Percentiles rank a stretch among this genome's conserved stretches.
These are phyloP conservation scores for Ormyrus rosae DNA, from an alignment of 2,888 invertebrate species.

Conservation along the genomic window DNA sequence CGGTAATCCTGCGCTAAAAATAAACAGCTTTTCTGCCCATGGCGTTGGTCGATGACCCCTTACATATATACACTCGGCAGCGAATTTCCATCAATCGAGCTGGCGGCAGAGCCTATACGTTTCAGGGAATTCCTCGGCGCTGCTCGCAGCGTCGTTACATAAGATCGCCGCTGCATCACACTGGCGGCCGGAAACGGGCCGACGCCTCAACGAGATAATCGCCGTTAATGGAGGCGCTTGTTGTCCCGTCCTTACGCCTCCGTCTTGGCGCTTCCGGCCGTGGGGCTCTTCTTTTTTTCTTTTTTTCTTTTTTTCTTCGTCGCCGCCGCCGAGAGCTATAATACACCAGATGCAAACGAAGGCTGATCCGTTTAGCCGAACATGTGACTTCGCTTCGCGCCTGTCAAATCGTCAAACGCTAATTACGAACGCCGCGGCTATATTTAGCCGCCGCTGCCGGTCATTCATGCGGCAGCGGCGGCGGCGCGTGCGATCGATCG, in stretches of 20 bases:
- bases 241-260: constrained; percentile 6
- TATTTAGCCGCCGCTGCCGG: constrained; percentile 61
- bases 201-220: constrained; percentile 70
- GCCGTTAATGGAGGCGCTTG: constrained; percentile 64
- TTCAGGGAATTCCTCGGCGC: constrained; percentile 3
- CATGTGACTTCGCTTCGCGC: constrained; percentile 68
- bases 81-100: constrained; percentile 1
- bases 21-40: too few relatives aligned
- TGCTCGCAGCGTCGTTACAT: not conserved
- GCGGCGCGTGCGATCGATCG: too few relatives aligned
- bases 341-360: constrained; percentile 63
- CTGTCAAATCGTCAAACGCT: constrained; percentile 68
- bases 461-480: not conserved
- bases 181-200: constrained; percentile 65
- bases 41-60: too few relatives aligned
- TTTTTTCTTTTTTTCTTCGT: constrained; percentile 36
- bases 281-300: too few relatives aligned
- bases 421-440: constrained; percentile 65
- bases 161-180: constrained; percentile 13
- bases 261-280: constrained; percentile 22
- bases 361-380: constrained; percentile 64
- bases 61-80: too few relatives aligned
- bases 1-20: too few relatives aligned
- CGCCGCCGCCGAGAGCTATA: too few relatives aligned
- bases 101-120: not conserved